phyloP scores from a whole-genome alignment of 2,888 invertebrate species.

The Neoitamus cyanurus region DNA sequence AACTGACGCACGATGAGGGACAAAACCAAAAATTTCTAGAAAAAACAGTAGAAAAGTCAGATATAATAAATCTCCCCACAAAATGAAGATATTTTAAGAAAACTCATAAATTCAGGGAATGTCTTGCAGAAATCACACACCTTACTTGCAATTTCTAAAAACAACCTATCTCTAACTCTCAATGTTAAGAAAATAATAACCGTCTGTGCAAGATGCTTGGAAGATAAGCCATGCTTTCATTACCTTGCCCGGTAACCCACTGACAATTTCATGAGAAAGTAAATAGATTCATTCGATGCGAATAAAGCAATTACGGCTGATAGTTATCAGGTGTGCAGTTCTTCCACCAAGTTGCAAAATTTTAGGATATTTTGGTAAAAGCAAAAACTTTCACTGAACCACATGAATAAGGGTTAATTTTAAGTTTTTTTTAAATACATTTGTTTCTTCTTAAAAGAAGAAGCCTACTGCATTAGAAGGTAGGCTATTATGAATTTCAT shows the following conservation, averaged over 20 bases:
- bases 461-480: too few species aligned
- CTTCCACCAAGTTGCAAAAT: not conserved
- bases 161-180: not conserved
- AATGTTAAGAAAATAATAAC: not conserved
- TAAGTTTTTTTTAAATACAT: too few species aligned
- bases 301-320: not conserved
- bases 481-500: too few species aligned
- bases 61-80: too few species aligned
- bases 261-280: not conserved
- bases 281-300: not conserved
- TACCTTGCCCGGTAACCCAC: not conserved
- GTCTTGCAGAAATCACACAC: not conserved
- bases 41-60: too few species aligned
- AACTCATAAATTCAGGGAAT: too few species aligned
- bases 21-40: too few species aligned
- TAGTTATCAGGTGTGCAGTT: not conserved
- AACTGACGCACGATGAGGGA: too few species aligned
- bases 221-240: not conserved
- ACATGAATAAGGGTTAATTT: too few species aligned
- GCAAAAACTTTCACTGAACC: not conserved
- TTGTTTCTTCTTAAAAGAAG: too few species aligned
- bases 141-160: not conserved
- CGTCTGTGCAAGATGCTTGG: not conserved
- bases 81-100: too few species aligned
- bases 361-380: not conserved